Conservation (phyloP, 2,113 vertebrate genomes). For the Carollia perspicillata region DNA sequence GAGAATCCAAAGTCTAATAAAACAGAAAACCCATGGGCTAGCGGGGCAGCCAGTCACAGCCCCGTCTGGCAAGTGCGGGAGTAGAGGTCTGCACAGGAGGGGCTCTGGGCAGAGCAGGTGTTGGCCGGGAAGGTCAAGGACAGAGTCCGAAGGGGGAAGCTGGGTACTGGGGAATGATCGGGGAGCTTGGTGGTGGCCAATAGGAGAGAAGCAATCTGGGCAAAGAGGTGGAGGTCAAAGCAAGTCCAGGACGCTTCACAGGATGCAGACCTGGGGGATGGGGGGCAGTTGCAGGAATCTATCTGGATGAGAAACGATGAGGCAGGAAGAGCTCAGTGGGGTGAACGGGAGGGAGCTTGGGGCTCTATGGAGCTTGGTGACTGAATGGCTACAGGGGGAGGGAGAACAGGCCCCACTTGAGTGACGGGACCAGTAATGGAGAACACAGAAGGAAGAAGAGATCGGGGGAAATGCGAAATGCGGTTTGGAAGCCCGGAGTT, state of each 20-base stretch:
- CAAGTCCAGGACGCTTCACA: not conserved
- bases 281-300: not conserved
- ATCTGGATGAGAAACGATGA: not conserved
- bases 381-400: no score
- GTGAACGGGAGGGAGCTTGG: no score
- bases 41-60: no score
- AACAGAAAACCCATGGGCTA: not conserved
- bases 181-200: not conserved
- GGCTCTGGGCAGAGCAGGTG: not conserved
- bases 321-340: not conserved
- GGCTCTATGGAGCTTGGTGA: not conserved
- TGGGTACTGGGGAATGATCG: fast-evolving
- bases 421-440: not conserved
- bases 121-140: not conserved
- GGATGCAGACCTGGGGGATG: no score
- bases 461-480: not conserved
- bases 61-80: not conserved
- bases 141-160: not conserved
- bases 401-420: not conserved
- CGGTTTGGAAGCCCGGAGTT: not conserved
- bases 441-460: not conserved
- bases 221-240: not conserved
- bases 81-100: not conserved
- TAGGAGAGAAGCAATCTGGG: not conserved
- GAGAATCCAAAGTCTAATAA: not conserved